phyloP scores from a whole-genome alignment of 2,797 vertebrate species.

The Molossus molossus region DNA sequence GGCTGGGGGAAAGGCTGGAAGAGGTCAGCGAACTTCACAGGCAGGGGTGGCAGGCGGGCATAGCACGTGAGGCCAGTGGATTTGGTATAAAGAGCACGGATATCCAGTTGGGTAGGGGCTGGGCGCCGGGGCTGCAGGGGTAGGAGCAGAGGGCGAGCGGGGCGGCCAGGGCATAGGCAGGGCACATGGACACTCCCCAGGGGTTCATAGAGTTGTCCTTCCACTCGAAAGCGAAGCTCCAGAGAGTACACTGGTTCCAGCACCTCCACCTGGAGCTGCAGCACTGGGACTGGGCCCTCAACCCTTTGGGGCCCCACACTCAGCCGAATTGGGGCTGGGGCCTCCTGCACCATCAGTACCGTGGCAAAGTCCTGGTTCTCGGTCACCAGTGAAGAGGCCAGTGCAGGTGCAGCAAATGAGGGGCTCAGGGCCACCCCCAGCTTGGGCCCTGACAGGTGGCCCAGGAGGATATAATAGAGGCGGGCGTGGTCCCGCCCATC shows the following conservation, averaged over 20 bases:
- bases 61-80: constrained; percentile 91
- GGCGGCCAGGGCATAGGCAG: constrained; percentile 89
- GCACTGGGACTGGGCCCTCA: neutral
- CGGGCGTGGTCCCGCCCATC: constrained; percentile 94
- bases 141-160: constrained; percentile 87
- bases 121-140: constrained; percentile 90
- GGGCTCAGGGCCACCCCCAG: constrained; percentile 88
- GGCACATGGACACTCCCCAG: constrained; percentile 91
- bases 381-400: constrained; percentile 91
- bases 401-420: constrained; percentile 88
- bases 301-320: neutral
- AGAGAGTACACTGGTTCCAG: constrained; percentile 91
- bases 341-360: constrained; percentile 90
- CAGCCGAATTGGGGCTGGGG: constrained; percentile 87
- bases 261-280: constrained; percentile 73
- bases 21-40: constrained; percentile 90
- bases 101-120: constrained; percentile 88
- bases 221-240: constrained; percentile 91
- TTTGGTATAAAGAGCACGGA: constrained; percentile 91
- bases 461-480: constrained; percentile 94
- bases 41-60: constrained; percentile 89
- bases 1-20: constrained; percentile 90
- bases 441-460: constrained; percentile 93
- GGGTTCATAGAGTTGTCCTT: constrained; percentile 89
- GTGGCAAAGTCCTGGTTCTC: constrained; percentile 92